These are phyloP conservation scores for Neria commutata DNA, from an alignment of 2,888 invertebrate species.

Conservation along the genomic window DNA sequence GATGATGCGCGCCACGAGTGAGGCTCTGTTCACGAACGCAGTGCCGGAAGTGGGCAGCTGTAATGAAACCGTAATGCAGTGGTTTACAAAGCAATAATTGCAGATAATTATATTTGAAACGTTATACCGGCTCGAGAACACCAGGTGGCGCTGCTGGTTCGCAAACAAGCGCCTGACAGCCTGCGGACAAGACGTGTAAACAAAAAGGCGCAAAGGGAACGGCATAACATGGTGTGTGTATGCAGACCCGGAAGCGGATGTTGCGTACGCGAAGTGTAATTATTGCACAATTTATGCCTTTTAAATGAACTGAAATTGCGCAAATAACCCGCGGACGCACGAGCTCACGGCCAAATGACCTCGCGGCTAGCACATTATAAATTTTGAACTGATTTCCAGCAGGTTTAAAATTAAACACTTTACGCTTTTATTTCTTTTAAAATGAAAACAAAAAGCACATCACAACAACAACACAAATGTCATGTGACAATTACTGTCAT, in stretches of 20 bases:
- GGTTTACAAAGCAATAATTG: neutral
- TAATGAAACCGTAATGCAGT: neutral
- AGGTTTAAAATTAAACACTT: neutral
- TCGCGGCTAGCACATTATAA: neutral
- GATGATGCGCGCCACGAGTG: too few relatives aligned
- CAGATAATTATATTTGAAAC: neutral
- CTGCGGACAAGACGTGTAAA: neutral
- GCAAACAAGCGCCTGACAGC: neutral
- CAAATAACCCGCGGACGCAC: constrained; percentile 44
- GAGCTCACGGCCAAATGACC: neutral
- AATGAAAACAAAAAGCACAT: too few relatives aligned
- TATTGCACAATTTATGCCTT: constrained; percentile 50
- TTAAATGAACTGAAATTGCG: constrained; percentile 54
- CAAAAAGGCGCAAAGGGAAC: neutral
- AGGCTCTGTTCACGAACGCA: constrained; percentile 20
- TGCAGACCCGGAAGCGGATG: neutral
- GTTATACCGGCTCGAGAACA: neutral
- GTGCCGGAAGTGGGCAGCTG: neutral
- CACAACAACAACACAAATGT: too few relatives aligned
- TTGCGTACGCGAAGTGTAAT: constrained; percentile 43
- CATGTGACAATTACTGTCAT: constrained; percentile 11
- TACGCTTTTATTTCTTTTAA: neutral
- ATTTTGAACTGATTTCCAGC: neutral
- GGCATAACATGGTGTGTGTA: neutral
- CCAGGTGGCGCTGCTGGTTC: neutral